Evolutionary conservation across 2,113 vertebrate genomes (phyloP).

Genomic region (Colaptes auratus): DNA sequence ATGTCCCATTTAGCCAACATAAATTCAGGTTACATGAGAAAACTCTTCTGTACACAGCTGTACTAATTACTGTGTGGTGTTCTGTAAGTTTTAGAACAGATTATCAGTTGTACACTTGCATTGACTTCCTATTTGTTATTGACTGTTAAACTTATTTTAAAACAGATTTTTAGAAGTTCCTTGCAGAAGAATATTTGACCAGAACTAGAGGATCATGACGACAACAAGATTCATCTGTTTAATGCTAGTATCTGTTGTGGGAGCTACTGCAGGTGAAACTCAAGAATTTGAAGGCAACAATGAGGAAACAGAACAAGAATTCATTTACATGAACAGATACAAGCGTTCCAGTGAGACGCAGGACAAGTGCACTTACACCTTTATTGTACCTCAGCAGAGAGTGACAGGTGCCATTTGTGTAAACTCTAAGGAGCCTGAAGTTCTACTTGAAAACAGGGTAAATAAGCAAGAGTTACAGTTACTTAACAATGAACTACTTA

Average conservation of each 20-base stretch:
- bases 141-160: slow-evolving; percentile 36
- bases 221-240: slow-evolving; percentile 74
- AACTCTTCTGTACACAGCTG: background rate
- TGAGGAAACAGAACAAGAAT: slow-evolving; percentile 80
- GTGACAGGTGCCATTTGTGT: slow-evolving; percentile 97
- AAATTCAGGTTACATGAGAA: background rate
- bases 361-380: slow-evolving; percentile 97
- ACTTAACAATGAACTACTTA: slow-evolving; percentile 93
- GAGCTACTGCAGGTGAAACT: slow-evolving; percentile 66
- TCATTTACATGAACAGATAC: slow-evolving; percentile 86
- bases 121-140: background rate
- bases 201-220: slow-evolving; percentile 71
- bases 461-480: slow-evolving; percentile 95
- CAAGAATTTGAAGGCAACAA: slow-evolving; percentile 82
- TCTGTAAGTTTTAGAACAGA: background rate
- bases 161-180: slow-evolving; percentile 32
- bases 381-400: slow-evolving; percentile 96
- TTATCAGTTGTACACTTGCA: background rate
- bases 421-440: slow-evolving; percentile 93
- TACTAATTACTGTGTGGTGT: background rate
- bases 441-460: slow-evolving; percentile 88
- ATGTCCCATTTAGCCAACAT: background rate
- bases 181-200: slow-evolving; percentile 26
- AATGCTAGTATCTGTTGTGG: slow-evolving; percentile 75
- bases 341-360: slow-evolving; percentile 81